These are phyloP conservation scores for Alosa sapidissima DNA, from an alignment of 2,797 vertebrate genomes.

Conservation along the genomic window DNA sequence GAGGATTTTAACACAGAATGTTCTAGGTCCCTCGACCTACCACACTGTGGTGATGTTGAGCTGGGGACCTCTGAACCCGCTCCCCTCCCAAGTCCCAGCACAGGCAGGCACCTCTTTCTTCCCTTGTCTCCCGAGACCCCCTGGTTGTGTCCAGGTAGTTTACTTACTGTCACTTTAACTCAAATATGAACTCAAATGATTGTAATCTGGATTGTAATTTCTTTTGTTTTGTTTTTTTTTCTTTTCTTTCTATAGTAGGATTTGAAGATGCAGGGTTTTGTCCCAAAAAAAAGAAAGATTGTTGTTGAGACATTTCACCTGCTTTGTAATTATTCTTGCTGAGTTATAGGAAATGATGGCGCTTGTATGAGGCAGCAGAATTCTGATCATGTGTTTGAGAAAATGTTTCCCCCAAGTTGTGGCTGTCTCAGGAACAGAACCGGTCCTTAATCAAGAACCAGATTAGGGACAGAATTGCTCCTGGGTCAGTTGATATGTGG, in stretches of 20 bases:
- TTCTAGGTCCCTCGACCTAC: neutral
- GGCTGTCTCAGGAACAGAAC: neutral
- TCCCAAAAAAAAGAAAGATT: neutral
- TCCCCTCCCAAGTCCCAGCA: neutral
- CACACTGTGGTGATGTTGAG: neutral
- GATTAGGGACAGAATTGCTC: neutral
- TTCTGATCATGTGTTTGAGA: slow-evolving; percentile 15
- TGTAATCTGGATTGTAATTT: slow-evolving; percentile 22
- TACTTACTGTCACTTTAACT: slow-evolving; percentile 25
- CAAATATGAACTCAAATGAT: slow-evolving; percentile 19
- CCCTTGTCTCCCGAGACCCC: neutral
- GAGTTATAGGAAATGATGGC: neutral
- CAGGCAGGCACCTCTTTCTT: slow-evolving; percentile 9
- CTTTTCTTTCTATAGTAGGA: neutral
- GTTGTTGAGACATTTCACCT: neutral
- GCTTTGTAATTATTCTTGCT: slow-evolving; percentile 14
- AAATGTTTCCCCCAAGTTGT: slow-evolving; percentile 3
- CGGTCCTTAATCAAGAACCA: neutral
- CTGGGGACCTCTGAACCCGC: neutral
- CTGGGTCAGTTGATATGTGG: neutral
- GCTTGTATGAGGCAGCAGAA: slow-evolving; percentile 4
- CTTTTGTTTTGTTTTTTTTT: neutral
- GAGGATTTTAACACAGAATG: slow-evolving; percentile 17
- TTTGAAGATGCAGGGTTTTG: slow-evolving; percentile 4
- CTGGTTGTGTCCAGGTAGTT: slow-evolving; percentile 1